Evolutionary conservation across 2,888 invertebrate genomes (phyloP), one percentile per base, ranked within the genome.

Genomic region (Peribatodes rhomboidaria): DNA sequence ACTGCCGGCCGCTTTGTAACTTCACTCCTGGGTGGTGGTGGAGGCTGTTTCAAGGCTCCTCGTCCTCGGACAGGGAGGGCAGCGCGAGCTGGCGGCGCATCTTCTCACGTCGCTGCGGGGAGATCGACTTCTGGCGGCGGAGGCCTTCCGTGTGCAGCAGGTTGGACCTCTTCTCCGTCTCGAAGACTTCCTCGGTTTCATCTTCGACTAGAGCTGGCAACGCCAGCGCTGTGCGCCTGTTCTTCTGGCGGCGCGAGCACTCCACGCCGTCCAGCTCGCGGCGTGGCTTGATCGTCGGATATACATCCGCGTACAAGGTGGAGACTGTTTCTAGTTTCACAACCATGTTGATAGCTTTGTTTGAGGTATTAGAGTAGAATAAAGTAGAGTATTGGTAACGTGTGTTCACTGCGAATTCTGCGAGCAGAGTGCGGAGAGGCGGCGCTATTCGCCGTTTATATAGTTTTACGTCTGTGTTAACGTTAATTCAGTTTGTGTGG

Each of bases 21-120:
- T 89, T 90, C 88, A 84, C 87, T 86, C 85, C 85, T 78, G 72
- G 31, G 72, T 70, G 66, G 68, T 61, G 52, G 50, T 53, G 68
- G 68, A 70, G 39, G 65, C 50, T 53, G 61, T 80, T 82, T 93
- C 92, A 93, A 78, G 92, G 92, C 82, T 93, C 92, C 75, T 93
- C 92, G 27, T 93, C 92, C 63, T 93, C 92, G 3, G 92, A 93
- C 10, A 93, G 82, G 13, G 92, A 92, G 0, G 92, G 92, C 68
- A 93, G 85, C 8, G 87, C 91, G 42, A 91, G 76, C 27, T 88
- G 87, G 18, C 91, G 87, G 53, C 87, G 84, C 70, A 90, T 80
- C 69, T 84, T 86, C 80, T 90, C 87, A 9, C 89, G 82, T 8
- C 90, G 81, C 67, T 87, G 90, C 6, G 92, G 90, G 0, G 92